phyloP scores from a whole-genome alignment of 2,113 vertebrate genomes.

The Propithecus coquereli region DNA sequence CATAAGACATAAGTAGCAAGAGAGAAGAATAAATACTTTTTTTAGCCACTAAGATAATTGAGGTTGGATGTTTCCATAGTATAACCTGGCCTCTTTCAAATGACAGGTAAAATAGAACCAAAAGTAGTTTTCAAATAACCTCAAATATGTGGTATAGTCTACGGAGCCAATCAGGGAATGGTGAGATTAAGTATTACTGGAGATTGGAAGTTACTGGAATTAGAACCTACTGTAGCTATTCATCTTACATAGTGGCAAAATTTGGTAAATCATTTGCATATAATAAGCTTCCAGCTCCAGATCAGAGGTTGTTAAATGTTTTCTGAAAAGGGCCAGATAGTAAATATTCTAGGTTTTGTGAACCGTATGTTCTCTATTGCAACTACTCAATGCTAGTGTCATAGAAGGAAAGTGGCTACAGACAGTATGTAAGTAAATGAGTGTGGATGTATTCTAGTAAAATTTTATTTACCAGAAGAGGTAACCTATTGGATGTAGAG shows the following conservation, averaged over 20 bases:
- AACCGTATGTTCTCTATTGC: not conserved
- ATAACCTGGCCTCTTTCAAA: not conserved
- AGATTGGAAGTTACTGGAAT: not conserved
- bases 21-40: not conserved
- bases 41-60: not conserved
- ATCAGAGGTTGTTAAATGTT: not conserved
- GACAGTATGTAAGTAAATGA: not conserved
- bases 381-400: not conserved
- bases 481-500: not conserved
- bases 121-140: not conserved
- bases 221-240: not conserved
- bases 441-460: not conserved
- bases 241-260: not conserved
- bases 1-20: no score
- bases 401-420: not conserved
- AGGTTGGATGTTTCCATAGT: not conserved
- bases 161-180: not conserved
- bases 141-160: not conserved
- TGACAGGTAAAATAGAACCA: not conserved
- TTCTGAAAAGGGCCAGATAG: not conserved
- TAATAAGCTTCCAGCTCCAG: not conserved
- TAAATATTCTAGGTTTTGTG: not conserved
- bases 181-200: not conserved
- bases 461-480: not conserved
- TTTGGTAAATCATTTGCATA: not conserved